phyloP scores from a whole-genome alignment of 2,113 vertebrate genomes.

The Cervus canadensis region DNA sequence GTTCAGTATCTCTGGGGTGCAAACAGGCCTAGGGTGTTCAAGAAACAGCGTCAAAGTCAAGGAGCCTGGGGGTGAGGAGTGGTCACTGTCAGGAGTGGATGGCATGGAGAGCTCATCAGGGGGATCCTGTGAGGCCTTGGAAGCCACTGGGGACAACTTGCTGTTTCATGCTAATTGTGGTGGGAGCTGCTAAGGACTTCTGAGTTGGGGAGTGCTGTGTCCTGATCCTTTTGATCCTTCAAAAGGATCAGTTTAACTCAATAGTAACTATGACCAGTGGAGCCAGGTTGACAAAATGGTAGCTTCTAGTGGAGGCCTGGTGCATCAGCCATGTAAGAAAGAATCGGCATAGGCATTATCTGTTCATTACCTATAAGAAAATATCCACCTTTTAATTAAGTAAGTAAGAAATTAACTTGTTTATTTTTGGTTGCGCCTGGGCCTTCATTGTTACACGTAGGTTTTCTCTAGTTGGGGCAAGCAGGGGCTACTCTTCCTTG shows the following conservation, averaged over 20 bases:
- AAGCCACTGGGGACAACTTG: background rate
- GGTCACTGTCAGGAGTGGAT: background rate
- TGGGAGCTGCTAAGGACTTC: background rate
- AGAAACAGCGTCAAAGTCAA: background rate
- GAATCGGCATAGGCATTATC: background rate
- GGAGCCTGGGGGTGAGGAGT: background rate
- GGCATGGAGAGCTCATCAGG: background rate
- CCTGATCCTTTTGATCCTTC: background rate
- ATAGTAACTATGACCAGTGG: background rate
- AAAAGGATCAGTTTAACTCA: background rate
- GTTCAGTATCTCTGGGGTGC: background rate
- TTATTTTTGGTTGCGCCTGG: background rate
- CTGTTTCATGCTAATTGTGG: background rate
- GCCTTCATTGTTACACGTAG: background rate
- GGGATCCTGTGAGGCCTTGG: background rate
- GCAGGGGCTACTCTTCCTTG: background rate
- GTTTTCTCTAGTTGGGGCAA: background rate
- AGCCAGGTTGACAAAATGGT: background rate
- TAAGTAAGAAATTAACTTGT: background rate
- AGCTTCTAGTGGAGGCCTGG: background rate
- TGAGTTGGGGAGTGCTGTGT: background rate
- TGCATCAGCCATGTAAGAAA: background rate
- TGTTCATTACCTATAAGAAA: background rate
- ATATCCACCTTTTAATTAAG: background rate
- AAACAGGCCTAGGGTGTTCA: background rate